phyloP scores from a whole-genome alignment of 2,888 invertebrate species.

The Philaethria dido region DNA sequence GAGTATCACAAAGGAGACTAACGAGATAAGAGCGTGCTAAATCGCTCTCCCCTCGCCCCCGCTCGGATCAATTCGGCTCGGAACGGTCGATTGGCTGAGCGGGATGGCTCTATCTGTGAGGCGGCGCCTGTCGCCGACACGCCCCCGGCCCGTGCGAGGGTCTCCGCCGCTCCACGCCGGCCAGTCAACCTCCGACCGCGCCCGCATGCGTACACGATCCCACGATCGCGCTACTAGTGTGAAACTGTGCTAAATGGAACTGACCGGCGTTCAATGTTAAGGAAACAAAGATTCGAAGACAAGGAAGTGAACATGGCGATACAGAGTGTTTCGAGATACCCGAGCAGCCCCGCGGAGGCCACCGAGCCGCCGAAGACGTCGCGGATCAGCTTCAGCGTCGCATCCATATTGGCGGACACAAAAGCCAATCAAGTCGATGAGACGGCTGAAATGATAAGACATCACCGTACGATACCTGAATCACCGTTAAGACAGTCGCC shows the following conservation, averaged over 20 bases:
- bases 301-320: conserved; percentile 87
- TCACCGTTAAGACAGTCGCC: conserved; percentile 78
- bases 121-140: conserved; percentile 49
- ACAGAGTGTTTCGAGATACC: conserved; percentile 86
- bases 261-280: conserved; percentile 85
- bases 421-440: conserved; percentile 83
- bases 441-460: conserved; percentile 77
- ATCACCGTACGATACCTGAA: conserved; percentile 79
- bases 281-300: conserved; percentile 82
- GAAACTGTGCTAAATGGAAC: conserved; percentile 80
- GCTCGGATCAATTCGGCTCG: conserved; percentile 76
- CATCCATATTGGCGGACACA: conserved; percentile 93
- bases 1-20: conserved; percentile 83
- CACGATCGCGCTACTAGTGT: conserved; percentile 67
- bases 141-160: conserved; percentile 59
- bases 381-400: conserved; percentile 93
- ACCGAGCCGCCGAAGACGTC: conserved; percentile 85
- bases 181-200: conserved; percentile 80
- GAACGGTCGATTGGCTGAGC: conserved; percentile 78
- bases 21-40: conserved; percentile 84
- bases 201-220: conserved; percentile 81
- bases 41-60: conserved; percentile 75
- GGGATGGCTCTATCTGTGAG: conserved; percentile 58
- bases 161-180: conserved; percentile 55
- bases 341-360: conserved; percentile 86